Conservation (phyloP, 2,797 vertebrate genomes). For the Lophius americanus region DNA sequence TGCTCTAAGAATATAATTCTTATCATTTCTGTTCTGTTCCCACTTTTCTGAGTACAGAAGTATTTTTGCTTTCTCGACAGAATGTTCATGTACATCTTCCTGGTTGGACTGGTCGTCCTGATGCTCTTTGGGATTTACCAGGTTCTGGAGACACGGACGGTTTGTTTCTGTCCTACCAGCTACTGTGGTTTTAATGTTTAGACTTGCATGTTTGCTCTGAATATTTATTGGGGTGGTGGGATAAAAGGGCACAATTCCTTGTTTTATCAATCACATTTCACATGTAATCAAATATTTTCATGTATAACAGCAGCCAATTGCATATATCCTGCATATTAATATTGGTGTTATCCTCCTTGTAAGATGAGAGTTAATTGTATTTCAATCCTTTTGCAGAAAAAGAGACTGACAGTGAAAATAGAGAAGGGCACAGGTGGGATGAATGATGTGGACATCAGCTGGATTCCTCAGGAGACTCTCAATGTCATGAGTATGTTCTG, state of each 20-base stretch:
- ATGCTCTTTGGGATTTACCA: constrained; percentile 80
- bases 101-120: constrained; percentile 75
- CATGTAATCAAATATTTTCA: neutral
- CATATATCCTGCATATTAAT: neutral
- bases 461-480: constrained; percentile 85
- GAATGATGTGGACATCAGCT: constrained; percentile 84
- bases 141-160: constrained; percentile 80
- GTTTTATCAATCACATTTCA: neutral
- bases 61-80: constrained; percentile 44
- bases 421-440: constrained; percentile 80
- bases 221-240: neutral
- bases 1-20: neutral
- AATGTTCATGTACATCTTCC: constrained; percentile 84
- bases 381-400: constrained; percentile 71
- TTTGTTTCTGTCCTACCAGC: constrained; percentile 44
- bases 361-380: neutral
- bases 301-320: neutral
- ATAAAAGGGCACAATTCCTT: neutral
- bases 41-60: neutral
- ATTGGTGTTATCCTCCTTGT: neutral
- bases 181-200: neutral
- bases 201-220: neutral
- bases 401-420: constrained; percentile 76
- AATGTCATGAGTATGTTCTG: constrained; percentile 80
- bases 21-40: neutral